phyloP scores from a whole-genome alignment of 2,113 vertebrate genomes.

The Galbula dea region DNA sequence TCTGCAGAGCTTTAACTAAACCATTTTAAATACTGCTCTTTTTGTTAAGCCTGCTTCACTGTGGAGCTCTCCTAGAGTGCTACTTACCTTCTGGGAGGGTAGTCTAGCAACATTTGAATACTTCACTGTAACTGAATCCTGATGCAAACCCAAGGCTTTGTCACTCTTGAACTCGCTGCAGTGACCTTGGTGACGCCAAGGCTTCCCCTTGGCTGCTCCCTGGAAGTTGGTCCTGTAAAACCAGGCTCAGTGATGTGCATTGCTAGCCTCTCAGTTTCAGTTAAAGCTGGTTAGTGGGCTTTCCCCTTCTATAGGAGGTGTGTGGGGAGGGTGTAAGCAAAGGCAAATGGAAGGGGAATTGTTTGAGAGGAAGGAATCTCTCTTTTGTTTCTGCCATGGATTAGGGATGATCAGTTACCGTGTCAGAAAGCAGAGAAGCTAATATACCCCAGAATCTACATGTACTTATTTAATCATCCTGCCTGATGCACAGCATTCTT shows the following conservation, averaged over 20 bases:
- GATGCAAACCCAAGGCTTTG: background rate
- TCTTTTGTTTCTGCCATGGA: constrained; percentile 21
- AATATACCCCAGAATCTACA: constrained; percentile 12
- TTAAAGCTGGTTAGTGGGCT: constrained; percentile 15
- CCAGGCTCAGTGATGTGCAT: background rate
- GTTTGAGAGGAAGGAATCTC: constrained; percentile 2
- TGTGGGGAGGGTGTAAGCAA: background rate
- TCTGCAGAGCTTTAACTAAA: background rate
- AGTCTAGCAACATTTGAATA: background rate
- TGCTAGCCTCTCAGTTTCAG: background rate
- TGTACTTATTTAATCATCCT: constrained; percentile 31
- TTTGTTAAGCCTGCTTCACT: background rate
- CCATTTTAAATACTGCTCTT: background rate
- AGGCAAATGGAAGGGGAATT: background rate
- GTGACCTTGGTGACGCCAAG: background rate
- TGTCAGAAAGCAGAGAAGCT: constrained; percentile 2
- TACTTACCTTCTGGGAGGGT: background rate
- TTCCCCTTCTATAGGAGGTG: background rate
- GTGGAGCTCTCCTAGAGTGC: background rate
- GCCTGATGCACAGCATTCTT: background rate
- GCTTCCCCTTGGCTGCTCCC: background rate
- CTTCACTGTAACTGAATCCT: background rate
- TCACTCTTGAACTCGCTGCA: background rate
- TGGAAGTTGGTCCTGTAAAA: background rate
- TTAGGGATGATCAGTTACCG: background rate